Evolutionary conservation across 2,888 invertebrate genomes (phyloP).

Genomic region (Clunio marinus): DNA sequence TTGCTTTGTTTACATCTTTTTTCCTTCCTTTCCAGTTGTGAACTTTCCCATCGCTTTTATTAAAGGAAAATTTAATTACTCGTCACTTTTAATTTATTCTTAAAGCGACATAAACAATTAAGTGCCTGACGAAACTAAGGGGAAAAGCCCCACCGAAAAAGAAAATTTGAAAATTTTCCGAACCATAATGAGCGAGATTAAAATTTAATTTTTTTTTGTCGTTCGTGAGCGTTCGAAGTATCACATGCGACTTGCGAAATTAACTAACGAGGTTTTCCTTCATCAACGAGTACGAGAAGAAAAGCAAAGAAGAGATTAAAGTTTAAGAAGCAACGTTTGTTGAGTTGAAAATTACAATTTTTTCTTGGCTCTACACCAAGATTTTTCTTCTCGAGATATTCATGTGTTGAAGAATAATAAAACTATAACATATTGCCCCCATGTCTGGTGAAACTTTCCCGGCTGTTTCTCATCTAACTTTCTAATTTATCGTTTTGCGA

Average conservation of each 20-base stretch:
- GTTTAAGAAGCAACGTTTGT: constrained; percentile 1
- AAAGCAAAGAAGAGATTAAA: background rate
- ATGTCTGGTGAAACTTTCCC: constrained; percentile 7
- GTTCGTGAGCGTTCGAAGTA: background rate
- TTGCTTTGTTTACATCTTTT: background rate
- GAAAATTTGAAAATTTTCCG: background rate
- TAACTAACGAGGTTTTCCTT: constrained; percentile 12
- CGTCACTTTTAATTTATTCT: constrained; percentile 1
- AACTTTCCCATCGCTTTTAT: constrained; percentile 4
- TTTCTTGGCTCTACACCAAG: constrained; percentile 14
- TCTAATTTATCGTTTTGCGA: constrained; percentile 3
- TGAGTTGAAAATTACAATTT: background rate
- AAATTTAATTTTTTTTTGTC: background rate
- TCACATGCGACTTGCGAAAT: constrained; percentile 18
- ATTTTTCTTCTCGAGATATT: too few relatives aligned
- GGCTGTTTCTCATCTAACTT: constrained; percentile 14
- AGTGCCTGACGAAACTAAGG: background rate
- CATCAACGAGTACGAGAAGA: too few relatives aligned
- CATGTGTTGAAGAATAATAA: constrained; percentile 4
- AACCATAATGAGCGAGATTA: constrained; percentile 7
- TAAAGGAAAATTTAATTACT: background rate
- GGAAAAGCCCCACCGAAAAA: background rate
- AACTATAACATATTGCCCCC: constrained; percentile 14
- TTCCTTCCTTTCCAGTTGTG: background rate
- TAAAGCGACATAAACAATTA: background rate